These are phyloP conservation scores for Dipodomys merriami DNA, from an alignment of 2,113 vertebrate genomes.

Conservation along the genomic window DNA sequence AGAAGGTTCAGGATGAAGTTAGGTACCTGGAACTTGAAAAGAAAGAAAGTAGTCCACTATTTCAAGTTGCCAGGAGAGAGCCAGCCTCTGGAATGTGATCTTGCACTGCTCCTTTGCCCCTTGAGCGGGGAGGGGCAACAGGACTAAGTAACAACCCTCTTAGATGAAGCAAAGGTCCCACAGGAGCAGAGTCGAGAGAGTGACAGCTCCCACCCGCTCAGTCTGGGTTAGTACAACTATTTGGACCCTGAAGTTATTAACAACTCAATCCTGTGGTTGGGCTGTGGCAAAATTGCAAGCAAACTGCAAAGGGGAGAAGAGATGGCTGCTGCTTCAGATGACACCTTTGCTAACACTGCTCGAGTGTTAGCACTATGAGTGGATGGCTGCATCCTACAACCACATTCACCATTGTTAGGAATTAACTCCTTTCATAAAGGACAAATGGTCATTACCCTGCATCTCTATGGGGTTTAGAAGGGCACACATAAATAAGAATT, in stretches of 20 bases:
- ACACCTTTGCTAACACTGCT: neutral
- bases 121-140: neutral
- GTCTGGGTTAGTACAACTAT: neutral
- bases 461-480: neutral
- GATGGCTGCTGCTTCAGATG: neutral
- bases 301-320: neutral
- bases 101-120: neutral
- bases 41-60: neutral
- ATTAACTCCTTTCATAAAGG: slow-evolving; percentile 14
- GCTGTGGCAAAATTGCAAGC: neutral
- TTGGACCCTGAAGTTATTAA: neutral
- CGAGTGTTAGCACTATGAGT: neutral
- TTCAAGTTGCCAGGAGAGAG: neutral
- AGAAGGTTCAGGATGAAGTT: neutral
- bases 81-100: neutral
- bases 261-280: slow-evolving; percentile 11
- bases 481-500: neutral
- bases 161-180: neutral
- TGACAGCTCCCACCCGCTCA: neutral
- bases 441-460: neutral
- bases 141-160: neutral
- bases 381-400: neutral
- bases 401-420: neutral
- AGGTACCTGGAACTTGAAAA: neutral
- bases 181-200: neutral